Evolutionary conservation across 2,113 vertebrate genomes (phyloP).

Genomic region (Candoia aspera): DNA sequence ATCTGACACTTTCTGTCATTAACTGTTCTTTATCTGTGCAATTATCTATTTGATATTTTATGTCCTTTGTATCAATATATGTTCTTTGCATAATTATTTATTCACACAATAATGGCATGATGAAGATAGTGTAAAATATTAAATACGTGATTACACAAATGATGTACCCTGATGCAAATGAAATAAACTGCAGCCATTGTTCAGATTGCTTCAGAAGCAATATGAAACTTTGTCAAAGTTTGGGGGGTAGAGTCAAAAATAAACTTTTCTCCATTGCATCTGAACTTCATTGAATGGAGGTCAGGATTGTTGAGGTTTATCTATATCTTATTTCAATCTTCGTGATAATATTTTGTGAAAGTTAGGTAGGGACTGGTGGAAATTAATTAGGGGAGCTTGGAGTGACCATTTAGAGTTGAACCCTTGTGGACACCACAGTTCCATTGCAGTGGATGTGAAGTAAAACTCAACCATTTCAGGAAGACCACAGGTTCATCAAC

Average conservation of each 20-base stretch:
- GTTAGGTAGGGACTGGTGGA: background rate
- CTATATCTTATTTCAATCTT: background rate
- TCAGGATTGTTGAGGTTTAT: background rate
- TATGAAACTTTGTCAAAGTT: background rate
- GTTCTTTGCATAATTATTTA: background rate
- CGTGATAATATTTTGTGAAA: background rate
- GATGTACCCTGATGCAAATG: background rate
- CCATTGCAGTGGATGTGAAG: background rate
- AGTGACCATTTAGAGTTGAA: background rate
- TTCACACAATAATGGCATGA: background rate
- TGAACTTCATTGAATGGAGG: background rate
- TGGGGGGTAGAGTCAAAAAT: background rate
- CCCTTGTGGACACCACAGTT: background rate
- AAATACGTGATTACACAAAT: background rate
- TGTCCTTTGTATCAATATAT: background rate
- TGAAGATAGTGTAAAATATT: background rate
- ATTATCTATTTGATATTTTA: background rate
- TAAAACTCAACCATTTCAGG: background rate
- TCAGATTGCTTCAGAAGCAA: background rate
- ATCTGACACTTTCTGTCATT: background rate
- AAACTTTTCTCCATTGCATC: background rate
- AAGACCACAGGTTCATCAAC: background rate
- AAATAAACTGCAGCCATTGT: background rate
- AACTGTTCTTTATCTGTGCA: background rate
- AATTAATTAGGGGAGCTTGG: background rate